Percentiles rank a stretch among this genome's conserved stretches.
Conservation (phyloP, 2,797 vertebrate species). For the Enteromius thamalakanensis region DNA sequence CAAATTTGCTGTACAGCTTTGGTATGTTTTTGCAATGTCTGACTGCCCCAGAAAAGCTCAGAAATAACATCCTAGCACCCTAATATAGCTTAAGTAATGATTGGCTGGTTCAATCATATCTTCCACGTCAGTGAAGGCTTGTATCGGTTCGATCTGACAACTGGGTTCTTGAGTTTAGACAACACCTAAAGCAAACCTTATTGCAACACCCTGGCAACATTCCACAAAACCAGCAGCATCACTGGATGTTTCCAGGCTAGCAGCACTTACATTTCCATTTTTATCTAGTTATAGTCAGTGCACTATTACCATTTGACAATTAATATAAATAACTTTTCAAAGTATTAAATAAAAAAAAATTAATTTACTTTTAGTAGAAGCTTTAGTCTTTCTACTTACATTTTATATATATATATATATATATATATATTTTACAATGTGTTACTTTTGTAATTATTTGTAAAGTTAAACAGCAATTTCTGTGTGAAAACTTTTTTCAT, state of each 20-base stretch:
- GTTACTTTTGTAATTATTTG: too few relatives aligned
- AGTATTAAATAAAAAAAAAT: too few relatives aligned
- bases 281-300: not conserved
- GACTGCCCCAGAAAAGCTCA: constrained; percentile 38
- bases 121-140: constrained; percentile 41
- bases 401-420: too few relatives aligned
- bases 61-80: constrained; percentile 49
- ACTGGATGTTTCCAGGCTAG: not conserved
- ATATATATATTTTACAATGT: too few relatives aligned
- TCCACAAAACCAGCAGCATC: not conserved
- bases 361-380: too few relatives aligned
- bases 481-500: not conserved
- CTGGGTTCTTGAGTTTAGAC: too few relatives aligned
- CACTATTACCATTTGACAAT: too few relatives aligned
- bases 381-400: too few relatives aligned
- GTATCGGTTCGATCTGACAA: constrained; percentile 40
- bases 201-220: not conserved
- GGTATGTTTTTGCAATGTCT: constrained; percentile 37
- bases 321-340: too few relatives aligned
- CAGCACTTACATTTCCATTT: not conserved
- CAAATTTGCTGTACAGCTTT: constrained; percentile 17
- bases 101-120: constrained; percentile 47
- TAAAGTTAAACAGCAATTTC: too few relatives aligned
- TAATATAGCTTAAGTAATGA: constrained; percentile 52
- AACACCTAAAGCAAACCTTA: too few relatives aligned